Base-by-base conservation (phyloP, 2,888 invertebrate genomes). In the Stenolophus ochropezus region DNA sequence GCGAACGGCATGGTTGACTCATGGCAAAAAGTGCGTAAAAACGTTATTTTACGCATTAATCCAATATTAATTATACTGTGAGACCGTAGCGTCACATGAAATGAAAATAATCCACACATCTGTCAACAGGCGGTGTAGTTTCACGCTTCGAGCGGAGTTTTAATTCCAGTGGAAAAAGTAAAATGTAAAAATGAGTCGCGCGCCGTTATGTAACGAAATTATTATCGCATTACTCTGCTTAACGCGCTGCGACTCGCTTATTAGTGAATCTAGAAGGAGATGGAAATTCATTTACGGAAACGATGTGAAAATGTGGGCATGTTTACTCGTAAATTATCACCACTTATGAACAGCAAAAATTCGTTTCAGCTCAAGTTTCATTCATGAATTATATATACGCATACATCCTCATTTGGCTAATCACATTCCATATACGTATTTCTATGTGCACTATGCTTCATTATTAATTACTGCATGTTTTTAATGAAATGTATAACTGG, bases 91-190 rank as follows among this genome's bases (percentile, higher is more conserved):
- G 18, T 8, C 65, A 18, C 27, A 69, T 33, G 33, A 69, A 69
- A 69, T 69, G 65, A 33, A 69, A 69, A 33, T 69, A 69, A 69
- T 69, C 18, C 33, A 69, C 65, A 69, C 65, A 69, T 69, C 65
- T 69, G 65, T 69, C 65, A 69, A 69, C 65, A 69, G 5, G 65
- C 33, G 18, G 65, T 27, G 61, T 4, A 25, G 18, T 69, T 69
- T 69, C 33, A 69, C 33, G 65, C 65, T 69, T 16, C 27, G 33
- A 27, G 27, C 27, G 33, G 14, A 27, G 27, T 33, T 69, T 69
- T 69, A 69, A 69, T 69, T 33, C 20, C 65, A 16, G 33, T 14
- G 27, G 20, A 69, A 69, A 69, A 65, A 65, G 27, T 33, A 65
- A 33, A 69, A 69, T 69, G 65, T 33, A 18, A 33, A 69, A 69